A percentile compares a stretch with the other conserved stretches of the same genome.
Evolutionary conservation across 2,113 vertebrate genomes (phyloP).

Genomic region (Zapornia atra): DNA sequence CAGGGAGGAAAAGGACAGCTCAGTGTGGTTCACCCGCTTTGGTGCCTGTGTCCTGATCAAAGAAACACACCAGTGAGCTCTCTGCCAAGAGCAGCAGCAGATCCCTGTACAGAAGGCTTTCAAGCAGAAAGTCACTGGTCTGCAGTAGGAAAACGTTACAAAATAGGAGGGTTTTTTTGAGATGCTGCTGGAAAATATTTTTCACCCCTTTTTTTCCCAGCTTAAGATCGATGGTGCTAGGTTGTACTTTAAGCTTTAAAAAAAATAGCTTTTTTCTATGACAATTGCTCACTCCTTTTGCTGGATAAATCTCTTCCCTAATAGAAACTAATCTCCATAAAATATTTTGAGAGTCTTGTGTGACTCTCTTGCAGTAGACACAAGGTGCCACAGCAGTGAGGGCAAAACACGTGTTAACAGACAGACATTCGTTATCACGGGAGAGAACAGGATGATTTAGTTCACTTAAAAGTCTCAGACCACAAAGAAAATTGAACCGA

Average conservation of each 20-base stretch:
- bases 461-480: background rate
- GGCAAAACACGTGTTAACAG: background rate
- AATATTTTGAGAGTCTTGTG: background rate
- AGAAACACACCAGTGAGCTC: background rate
- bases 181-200: background rate
- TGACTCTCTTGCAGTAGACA: background rate
- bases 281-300: background rate
- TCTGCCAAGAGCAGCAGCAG: background rate
- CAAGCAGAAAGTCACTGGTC: background rate
- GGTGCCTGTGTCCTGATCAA: background rate
- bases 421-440: background rate
- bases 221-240: background rate
- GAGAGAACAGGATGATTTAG: background rate
- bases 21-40: background rate
- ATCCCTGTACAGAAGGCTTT: background rate
- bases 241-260: background rate
- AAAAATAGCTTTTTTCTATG: background rate
- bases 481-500: background rate
- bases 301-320: background rate
- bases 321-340: background rate
- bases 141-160: background rate
- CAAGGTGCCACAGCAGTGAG: background rate
- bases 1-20: background rate
- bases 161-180: background rate
- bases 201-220: background rate